Conservation (phyloP, 1,140 invertebrate genomes). For the Potamilus streckersoni region DNA sequence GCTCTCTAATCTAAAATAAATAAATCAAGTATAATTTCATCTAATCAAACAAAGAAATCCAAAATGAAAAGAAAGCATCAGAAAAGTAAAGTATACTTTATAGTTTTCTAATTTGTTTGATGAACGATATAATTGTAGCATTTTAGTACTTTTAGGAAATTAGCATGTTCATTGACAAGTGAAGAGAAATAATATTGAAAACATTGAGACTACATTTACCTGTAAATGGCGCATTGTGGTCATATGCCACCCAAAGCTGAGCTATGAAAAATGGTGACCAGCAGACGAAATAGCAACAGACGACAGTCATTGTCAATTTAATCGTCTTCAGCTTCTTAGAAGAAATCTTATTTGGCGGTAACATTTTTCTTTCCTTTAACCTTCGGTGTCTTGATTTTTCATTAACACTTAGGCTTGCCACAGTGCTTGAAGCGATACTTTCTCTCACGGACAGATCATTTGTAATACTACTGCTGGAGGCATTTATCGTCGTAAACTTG, state of each 20-base stretch:
- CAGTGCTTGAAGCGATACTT: slow-evolving; percentile 13
- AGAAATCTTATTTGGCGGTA: slow-evolving; percentile 41
- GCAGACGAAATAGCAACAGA: slow-evolving; percentile 79
- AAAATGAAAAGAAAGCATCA: too few relatives aligned
- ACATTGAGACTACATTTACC: too few relatives aligned
- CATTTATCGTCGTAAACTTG: slow-evolving; percentile 46
- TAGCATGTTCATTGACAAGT: too few relatives aligned
- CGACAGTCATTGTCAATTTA: slow-evolving; percentile 81
- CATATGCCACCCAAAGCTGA: slow-evolving; percentile 63
- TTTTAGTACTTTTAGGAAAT: too few relatives aligned
- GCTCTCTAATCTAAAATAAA: too few relatives aligned
- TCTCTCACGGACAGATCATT: slow-evolving; percentile 38
- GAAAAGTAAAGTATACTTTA: too few relatives aligned
- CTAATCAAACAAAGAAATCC: too few relatives aligned
- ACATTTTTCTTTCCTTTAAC: background rate
- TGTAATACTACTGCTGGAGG: slow-evolving; percentile 46
- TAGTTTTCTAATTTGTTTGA: too few relatives aligned
- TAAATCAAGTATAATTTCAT: too few relatives aligned
- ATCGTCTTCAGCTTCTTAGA: slow-evolving; percentile 80
- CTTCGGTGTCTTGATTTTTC: slow-evolving; percentile 12
- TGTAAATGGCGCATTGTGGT: slow-evolving; percentile 20
- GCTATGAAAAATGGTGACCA: slow-evolving; percentile 78
- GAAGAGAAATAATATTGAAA: too few relatives aligned
- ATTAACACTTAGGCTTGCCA: slow-evolving; percentile 3
- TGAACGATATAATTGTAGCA: too few relatives aligned